Base-by-base conservation (phyloP, 2,113 vertebrate species). In the Noctilio leporinus region DNA sequence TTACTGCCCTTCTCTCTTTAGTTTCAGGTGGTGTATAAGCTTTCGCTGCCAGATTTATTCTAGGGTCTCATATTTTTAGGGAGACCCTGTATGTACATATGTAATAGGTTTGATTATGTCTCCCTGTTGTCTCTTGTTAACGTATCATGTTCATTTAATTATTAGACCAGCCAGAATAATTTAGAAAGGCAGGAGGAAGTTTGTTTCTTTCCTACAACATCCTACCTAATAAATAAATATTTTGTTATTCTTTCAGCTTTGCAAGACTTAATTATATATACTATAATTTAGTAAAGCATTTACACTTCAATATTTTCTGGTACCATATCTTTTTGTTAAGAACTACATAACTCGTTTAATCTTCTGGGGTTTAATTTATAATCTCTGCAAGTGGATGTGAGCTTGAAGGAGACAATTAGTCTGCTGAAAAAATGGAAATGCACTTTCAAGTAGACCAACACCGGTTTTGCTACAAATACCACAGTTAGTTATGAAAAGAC, bases 311-410 rank as follows among this genome's bases (percentile, higher is more conserved):
- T 87, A 53, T 55, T 89, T 94, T 93, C 33, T 43, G 17, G 24
- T 72, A 40, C 24, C 1, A 35, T 72, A 35, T 70, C n/a, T 73
- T 92, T 81, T 81, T 22, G 1, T 15, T 73, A 96, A 84, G 87
- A 87, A 57, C 30, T 82, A 33, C 38, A 53, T 76, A 73, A 70
- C 15, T 85, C 47, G 4, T 81, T 89, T 96, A 57, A 86, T 65
- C 40, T 92, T 82, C 87, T 82, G 43, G 22, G 17, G 45, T 33
- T 87, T 83, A 95, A 88, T 91, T 94, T 83, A 77, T 47, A 95
- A 76, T 89, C 14, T 94, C 47, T 90, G 10, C 15, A 57, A 92
- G 53, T 72, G 2, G 35, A 35, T 91, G 7, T 67, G 49, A 22
- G 45, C 33, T 43, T 55, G 47, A 89, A 92, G 33, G 16, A 82